Evolutionary conservation across 2,113 vertebrate species (phyloP), one percentile per base, ranked within the genome.

Genomic region (Melanerpes formicivorus): DNA sequence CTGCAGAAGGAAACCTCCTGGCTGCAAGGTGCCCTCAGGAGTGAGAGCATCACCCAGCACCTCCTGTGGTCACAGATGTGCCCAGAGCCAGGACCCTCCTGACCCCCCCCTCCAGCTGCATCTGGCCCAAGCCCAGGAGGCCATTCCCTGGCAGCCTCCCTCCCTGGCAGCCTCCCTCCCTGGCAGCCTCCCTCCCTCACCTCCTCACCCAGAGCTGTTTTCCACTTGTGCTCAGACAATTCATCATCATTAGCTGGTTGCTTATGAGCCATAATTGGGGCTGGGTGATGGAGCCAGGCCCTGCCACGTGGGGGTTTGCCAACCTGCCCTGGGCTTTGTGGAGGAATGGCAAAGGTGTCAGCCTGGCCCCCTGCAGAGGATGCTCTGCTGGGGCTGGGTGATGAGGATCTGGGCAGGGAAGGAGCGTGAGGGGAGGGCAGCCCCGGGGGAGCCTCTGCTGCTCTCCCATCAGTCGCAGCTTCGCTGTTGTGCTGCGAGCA

Each of bases 41-140:
- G 29, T 2, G 32, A 55, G 44, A 73, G 25, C 23, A 3, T 30
- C 16, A 9, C 16, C 29, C 48, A 50, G 18, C 46, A 52, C 50
- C 50, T 58, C 1, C 1, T 26, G 4, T 7, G 26, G 2, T 40
- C 63, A 54, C 50, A 74, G 71, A 11, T 8, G 9, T 1, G 3
- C 4, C 29, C 30, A 37, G 70, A 56, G 62, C 40, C 55, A 30
- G 30, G 48, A 12, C 66, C 29, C 44, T 21, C 23, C 48, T 30
- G 2, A 17, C 37, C 63, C 18, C 16, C 16, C 5, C 23, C 63
- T 17, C 11, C 22, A 22, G 18, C 60, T 10, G 37, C 37, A 2
- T 8, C 19, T 74, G 48, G 30, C 8, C 30, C 1, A 2, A 50
- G 65, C 74, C 40, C 3, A 1, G 21, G 44, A 69, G 42, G 67